Evolutionary conservation across 2,888 invertebrate genomes (phyloP).

Genomic region (Stictocephala bisonia): DNA sequence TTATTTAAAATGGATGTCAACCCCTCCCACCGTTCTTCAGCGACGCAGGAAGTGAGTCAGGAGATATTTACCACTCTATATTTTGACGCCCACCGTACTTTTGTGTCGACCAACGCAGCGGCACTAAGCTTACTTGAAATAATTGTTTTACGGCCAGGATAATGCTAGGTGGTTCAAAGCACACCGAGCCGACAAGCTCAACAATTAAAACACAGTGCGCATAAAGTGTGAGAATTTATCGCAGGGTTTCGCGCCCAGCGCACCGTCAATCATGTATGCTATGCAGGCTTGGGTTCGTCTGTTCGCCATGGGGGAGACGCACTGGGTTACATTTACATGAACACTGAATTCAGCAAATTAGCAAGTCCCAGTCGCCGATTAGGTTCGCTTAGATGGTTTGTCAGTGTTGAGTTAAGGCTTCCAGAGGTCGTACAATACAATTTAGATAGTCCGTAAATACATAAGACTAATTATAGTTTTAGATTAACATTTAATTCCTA

Average conservation of each 20-base stretch:
- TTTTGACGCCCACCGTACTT: not conserved
- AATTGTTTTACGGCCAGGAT: constrained; percentile 30
- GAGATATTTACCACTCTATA: constrained; percentile 4
- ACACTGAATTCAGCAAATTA: not conserved
- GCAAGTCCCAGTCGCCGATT: too few species aligned
- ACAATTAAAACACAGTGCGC: constrained; percentile 28
- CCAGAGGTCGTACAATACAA: too few species aligned
- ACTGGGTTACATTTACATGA: not conserved
- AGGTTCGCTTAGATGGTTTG: too few species aligned
- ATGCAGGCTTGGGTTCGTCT: not conserved
- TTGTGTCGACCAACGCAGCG: too few species aligned
- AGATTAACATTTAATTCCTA: too few species aligned
- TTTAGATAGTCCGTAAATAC: too few species aligned
- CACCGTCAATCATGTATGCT: not conserved
- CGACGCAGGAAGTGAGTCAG: constrained; percentile 1
- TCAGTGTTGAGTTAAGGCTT: too few species aligned
- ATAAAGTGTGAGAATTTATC: constrained; percentile 30
- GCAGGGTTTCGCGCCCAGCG: constrained; percentile 22
- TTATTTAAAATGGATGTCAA: too few species aligned
- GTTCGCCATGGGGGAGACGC: too few species aligned
- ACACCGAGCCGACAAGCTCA: constrained; percentile 10
- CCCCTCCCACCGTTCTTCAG: too few species aligned
- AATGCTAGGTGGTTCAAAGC: constrained; percentile 37
- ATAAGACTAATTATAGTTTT: too few species aligned
- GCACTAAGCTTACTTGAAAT: constrained; percentile 25